phyloP scores from a whole-genome alignment of 2,888 invertebrate species.

The Drosophila testacea region DNA sequence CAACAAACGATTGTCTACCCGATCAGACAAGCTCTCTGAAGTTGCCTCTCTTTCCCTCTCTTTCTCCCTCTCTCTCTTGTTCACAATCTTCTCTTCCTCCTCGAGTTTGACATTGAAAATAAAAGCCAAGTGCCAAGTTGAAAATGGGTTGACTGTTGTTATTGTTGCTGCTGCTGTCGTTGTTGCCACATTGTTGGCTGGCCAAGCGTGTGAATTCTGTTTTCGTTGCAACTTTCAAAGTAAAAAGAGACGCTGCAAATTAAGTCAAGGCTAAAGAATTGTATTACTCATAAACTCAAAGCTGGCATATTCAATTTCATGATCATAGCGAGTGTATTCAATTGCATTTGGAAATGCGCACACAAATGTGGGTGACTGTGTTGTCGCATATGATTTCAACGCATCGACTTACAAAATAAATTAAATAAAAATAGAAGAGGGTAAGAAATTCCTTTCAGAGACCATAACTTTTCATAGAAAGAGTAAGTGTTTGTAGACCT shows the following conservation, averaged over 20 bases:
- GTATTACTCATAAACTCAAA: slow-evolving; percentile 68
- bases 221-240: slow-evolving; percentile 79
- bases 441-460: background rate
- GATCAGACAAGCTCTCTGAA: background rate
- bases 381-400: slow-evolving; percentile 38
- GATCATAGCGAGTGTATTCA: slow-evolving; percentile 48
- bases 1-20: slow-evolving; percentile 58
- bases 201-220: slow-evolving; percentile 73
- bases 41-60: background rate
- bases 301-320: slow-evolving; percentile 57
- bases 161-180: slow-evolving; percentile 3
- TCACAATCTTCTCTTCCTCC: slow-evolving; percentile 4
- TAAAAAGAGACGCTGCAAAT: slow-evolving; percentile 74
- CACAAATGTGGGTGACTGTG: slow-evolving; percentile 64
- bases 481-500: background rate
- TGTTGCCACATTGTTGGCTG: slow-evolving; percentile 54
- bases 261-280: slow-evolving; percentile 70
- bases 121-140: slow-evolving; percentile 57
- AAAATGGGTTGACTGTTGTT: slow-evolving; percentile 49
- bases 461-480: slow-evolving; percentile 1
- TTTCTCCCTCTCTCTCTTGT: background rate
- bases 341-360: slow-evolving; percentile 46
- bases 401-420: slow-evolving; percentile 1
- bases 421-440: background rate
- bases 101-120: slow-evolving; percentile 74